Evolutionary conservation across 2,113 vertebrate genomes (phyloP), one percentile per base, ranked within the genome.

Genomic region (Steatornis caripensis): DNA sequence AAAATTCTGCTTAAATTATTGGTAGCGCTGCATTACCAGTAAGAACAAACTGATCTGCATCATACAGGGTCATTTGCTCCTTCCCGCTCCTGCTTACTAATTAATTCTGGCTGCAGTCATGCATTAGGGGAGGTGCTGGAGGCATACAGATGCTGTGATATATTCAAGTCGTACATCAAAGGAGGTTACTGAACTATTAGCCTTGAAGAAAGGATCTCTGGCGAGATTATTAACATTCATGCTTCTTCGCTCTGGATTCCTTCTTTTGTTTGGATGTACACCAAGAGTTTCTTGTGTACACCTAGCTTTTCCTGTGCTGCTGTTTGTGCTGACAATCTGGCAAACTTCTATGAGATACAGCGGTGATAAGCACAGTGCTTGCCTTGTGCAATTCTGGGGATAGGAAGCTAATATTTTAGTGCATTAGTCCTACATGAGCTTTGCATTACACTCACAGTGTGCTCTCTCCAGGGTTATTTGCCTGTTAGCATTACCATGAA

Each of bases 111-210:
- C 97, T 97, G 91, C 79, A 96, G 89, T 70, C 4, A 0, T 94
- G 92, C 90, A 95, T 94, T 96, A 96, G 93, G 95, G 94, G 96
- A 97, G 96, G 96, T 94, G 97, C 97, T 97, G 94, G 93, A 95
- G 97, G 97, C 97, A 91, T 41, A 89, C 92, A 92, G 87, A 96
- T 94, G 88, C 95, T 97, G 86, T 96, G 95, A 97, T 97, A 95
- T 94, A 97, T 97, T 97, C 97, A 97, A 97, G 91, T 92, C 93
- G 86, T 97, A 97, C 96, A 97, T 97, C 97, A 97, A 97, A 97
- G 97, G 96, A 94, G 95, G 96, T 97, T 97, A 95, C 94, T 97
- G 97, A 97, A 97, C 97, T 97, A 95, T 96, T 96, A 97, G 97
- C 95, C 97, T 97, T 88, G 93, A 95, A 97, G 93, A 97, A 97